Conservation (phyloP, 2,888 invertebrate species). For the Oligia strigilis region DNA sequence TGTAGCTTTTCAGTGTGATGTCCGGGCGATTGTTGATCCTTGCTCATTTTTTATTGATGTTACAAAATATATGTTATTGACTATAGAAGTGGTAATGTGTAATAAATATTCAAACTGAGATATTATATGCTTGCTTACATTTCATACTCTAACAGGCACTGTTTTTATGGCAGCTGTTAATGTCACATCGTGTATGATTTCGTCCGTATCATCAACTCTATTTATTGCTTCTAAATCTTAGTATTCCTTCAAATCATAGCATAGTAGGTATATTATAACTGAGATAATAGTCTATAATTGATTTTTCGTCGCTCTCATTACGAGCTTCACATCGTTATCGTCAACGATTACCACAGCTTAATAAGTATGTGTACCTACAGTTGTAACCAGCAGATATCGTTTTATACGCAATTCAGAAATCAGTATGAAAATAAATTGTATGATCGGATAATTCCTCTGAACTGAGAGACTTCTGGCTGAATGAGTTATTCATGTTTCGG, state of each 20-base stretch:
- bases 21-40: neutral
- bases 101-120: neutral
- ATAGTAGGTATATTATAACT: neutral
- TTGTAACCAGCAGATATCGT: neutral
- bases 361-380: neutral
- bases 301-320: constrained; percentile 1
- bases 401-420: constrained; percentile 11
- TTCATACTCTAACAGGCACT: neutral
- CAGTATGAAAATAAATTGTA: constrained; percentile 26
- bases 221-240: neutral
- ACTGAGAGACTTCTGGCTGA: constrained; percentile 20
- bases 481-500: constrained; percentile 20
- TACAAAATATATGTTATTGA: neutral
- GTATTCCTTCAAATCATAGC: neutral
- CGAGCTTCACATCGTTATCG: neutral
- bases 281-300: neutral
- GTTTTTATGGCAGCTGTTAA: neutral
- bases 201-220: neutral
- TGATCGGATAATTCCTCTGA: constrained; percentile 18
- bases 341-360: neutral
- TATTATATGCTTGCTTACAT: neutral
- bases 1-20: constrained; percentile 40
- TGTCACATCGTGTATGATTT: neutral
- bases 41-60: neutral
- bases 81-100: neutral